Conservation (phyloP, 2,797 vertebrate species). For the Limosa lapponica region DNA sequence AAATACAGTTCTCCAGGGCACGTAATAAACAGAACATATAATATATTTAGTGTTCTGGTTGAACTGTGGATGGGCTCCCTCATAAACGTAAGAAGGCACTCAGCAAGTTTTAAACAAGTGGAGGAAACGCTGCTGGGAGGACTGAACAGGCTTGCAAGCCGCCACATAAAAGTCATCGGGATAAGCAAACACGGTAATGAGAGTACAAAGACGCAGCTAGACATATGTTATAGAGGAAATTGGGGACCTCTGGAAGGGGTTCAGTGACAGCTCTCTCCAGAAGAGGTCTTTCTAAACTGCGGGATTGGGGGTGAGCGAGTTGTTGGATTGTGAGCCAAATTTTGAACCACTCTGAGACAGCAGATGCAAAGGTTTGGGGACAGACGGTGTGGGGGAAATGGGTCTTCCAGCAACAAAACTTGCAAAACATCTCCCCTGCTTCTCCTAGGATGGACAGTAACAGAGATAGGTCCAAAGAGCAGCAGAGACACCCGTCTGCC, state of each 20-base stretch:
- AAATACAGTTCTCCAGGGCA: conserved; percentile 31
- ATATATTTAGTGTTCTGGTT: conserved; percentile 44
- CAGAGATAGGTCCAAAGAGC: neutral
- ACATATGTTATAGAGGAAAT: neutral
- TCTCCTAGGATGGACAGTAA: neutral
- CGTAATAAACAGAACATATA: conserved; percentile 47
- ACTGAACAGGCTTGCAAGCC: neutral
- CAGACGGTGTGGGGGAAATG: neutral
- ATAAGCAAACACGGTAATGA: conserved; percentile 33
- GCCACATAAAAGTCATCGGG: conserved; percentile 25
- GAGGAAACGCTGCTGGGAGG: conserved; percentile 46
- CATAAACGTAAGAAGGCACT: conserved; percentile 62
- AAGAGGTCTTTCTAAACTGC: neutral
- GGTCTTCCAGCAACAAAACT: neutral
- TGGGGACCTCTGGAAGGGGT: neutral
- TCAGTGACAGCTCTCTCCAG: neutral
- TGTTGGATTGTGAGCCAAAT: neutral
- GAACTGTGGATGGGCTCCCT: conserved; percentile 48
- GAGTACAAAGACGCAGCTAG: conserved; percentile 20
- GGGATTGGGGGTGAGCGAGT: neutral
- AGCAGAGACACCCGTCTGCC: neutral
- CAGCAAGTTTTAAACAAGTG: conserved; percentile 64
- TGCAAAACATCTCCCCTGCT: neutral
- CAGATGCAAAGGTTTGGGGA: neutral
- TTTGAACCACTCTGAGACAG: neutral